phyloP scores from a whole-genome alignment of 92 coral and sea anemone species.

The Epizoanthus rinbou region DNA sequence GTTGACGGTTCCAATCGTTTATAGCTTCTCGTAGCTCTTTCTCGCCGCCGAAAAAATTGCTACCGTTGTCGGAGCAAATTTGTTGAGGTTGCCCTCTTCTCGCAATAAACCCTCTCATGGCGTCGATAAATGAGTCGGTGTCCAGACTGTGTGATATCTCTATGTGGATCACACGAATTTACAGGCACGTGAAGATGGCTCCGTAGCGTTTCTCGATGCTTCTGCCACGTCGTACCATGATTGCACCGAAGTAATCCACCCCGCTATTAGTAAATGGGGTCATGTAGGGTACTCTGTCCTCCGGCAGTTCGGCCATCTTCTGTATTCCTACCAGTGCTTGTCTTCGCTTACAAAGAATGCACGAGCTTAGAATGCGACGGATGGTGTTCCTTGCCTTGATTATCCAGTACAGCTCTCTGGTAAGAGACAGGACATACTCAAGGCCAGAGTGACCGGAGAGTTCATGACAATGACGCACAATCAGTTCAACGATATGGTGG shows the following conservation, averaged over 20 bases:
- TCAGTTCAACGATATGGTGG: constrained; percentile 47
- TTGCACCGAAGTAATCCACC: constrained; percentile 38
- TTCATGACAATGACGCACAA: constrained; percentile 42
- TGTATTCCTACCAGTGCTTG: constrained; percentile 40
- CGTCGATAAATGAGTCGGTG: constrained; percentile 33
- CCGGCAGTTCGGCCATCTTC: constrained; percentile 49
- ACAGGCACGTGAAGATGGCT: constrained; percentile 42
- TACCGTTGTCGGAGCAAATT: constrained; percentile 45
- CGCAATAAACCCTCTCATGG: constrained; percentile 32
- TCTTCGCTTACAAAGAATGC: constrained; percentile 31
- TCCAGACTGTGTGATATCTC: constrained; percentile 44
- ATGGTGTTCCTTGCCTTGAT: constrained; percentile 4
- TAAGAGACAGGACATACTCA: constrained; percentile 43
- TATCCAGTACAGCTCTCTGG: constrained; percentile 31
- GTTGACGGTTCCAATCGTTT: constrained; percentile 35
- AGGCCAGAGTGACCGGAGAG: constrained; percentile 46
- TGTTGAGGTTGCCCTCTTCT: constrained; percentile 27
- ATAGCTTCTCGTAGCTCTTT: constrained; percentile 48
- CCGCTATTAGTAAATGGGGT: constrained; percentile 35
- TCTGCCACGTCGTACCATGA: constrained; percentile 44
- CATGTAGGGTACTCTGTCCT: constrained; percentile 14
- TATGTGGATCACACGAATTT: constrained; percentile 45
- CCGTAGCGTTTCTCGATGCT: constrained; percentile 37
- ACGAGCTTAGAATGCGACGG: constrained; percentile 20
- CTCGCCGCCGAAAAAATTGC: constrained; percentile 41